Evolutionary conservation across 2,888 invertebrate species (phyloP).

Genomic region (Caenorhabditis sp.): DNA sequence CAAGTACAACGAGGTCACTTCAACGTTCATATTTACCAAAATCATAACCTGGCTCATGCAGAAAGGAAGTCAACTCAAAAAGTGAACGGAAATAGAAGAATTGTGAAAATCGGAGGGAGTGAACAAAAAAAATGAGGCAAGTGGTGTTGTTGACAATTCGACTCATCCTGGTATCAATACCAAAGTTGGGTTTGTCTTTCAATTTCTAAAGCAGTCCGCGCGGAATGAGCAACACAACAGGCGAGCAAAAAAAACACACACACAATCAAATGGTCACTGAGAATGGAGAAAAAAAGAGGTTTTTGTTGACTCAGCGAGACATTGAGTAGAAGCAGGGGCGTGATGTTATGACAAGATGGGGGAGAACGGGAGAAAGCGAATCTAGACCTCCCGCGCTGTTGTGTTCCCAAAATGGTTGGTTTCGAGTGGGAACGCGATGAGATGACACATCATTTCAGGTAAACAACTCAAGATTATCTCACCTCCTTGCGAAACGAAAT

Average conservation of each 20-base stretch:
- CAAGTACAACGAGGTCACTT: background rate
- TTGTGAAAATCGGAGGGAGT: too few species aligned
- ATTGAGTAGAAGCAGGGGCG: constrained; percentile 31
- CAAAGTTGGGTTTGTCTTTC: background rate
- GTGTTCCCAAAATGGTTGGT: constrained; percentile 2
- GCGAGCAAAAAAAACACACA: background rate
- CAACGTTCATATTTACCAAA: background rate
- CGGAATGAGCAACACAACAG: too few species aligned
- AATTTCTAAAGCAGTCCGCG: background rate
- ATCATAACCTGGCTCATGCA: background rate
- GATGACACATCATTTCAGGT: background rate
- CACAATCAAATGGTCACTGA: background rate
- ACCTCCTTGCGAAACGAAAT: constrained; percentile 4
- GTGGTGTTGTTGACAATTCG: background rate
- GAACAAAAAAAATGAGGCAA: background rate
- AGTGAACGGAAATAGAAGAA: background rate
- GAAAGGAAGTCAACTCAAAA: background rate
- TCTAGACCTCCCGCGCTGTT: constrained; percentile 2
- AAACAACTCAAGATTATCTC: background rate
- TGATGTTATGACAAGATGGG: constrained; percentile 41
- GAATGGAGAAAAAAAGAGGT: background rate
- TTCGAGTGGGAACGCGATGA: background rate
- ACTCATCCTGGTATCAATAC: background rate
- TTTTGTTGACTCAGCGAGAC: constrained; percentile 34
- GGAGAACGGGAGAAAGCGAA: constrained; percentile 8